A percentile compares a stretch with the other conserved stretches of the same genome.
These are phyloP conservation scores for Rhingia rostrata DNA, from an alignment of 2,888 invertebrate genomes.

Conservation along the genomic window DNA sequence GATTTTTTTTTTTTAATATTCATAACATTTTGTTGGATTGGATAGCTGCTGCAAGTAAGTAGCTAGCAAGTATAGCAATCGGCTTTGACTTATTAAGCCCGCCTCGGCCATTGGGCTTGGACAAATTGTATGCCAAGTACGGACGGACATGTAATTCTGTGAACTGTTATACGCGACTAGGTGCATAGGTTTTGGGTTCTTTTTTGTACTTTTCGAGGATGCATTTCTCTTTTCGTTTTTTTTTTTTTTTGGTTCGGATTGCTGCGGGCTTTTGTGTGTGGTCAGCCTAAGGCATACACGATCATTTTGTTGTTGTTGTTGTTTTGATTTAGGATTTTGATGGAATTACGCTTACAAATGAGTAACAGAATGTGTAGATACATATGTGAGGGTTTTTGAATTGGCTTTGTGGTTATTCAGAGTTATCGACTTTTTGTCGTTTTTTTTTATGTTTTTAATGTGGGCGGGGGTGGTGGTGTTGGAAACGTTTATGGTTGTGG, in stretches of 20 bases:
- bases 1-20: constrained; percentile 8
- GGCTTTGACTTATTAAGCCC: neutral
- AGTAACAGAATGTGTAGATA: constrained; percentile 12
- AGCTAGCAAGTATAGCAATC: no score
- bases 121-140: neutral
- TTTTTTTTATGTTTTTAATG: neutral
- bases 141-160: neutral
- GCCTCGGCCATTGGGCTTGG: neutral
- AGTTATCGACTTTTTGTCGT: no score
- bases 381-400: constrained; percentile 26
- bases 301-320: neutral
- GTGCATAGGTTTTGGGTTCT: constrained; percentile 4
- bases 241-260: neutral
- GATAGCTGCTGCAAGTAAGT: neutral
- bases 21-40: constrained; percentile 1
- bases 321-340: constrained; percentile 16
- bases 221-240: constrained; percentile 5
- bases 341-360: constrained; percentile 57
- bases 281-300: neutral
- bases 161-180: neutral
- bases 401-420: neutral
- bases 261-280: neutral
- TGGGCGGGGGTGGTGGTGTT: no score
- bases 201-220: constrained; percentile 14
- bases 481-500: no score